Percentiles rank a stretch among this genome's conserved stretches.
These are phyloP conservation scores for Prietella phreatophila DNA, from an alignment of 2,113 vertebrate genomes.

Conservation along the genomic window DNA sequence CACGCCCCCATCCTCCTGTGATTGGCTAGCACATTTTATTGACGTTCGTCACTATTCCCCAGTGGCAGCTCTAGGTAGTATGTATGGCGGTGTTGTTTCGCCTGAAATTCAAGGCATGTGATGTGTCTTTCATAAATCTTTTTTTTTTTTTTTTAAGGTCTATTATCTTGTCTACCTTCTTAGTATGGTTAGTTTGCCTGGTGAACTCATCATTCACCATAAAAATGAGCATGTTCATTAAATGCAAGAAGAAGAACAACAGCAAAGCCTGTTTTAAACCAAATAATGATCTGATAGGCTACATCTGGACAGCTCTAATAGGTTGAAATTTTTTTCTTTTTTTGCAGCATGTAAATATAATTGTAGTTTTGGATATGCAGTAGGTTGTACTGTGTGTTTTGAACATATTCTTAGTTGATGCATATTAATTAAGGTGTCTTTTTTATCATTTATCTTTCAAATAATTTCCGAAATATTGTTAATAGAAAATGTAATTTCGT, in stretches of 20 bases:
- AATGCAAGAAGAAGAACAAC: neutral
- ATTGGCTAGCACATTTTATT: slow-evolving; percentile 11
- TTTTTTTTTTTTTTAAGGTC: neutral
- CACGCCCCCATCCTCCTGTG: neutral
- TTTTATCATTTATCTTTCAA: neutral
- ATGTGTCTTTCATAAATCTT: neutral
- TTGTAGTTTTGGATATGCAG: neutral
- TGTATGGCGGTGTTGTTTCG: no score
- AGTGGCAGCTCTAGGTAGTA: neutral
- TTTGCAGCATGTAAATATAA: neutral
- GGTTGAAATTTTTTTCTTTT: neutral
- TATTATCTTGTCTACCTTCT: neutral
- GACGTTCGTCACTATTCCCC: neutral
- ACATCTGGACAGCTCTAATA: neutral
- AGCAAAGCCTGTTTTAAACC: neutral
- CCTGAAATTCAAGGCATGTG: neutral
- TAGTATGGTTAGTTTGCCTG: neutral
- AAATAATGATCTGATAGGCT: neutral
- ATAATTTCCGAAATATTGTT: neutral
- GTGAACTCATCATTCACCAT: neutral
- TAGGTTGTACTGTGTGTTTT: neutral
- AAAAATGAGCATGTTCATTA: neutral
- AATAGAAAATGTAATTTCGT: neutral
- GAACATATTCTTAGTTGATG: neutral
- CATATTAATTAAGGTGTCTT: neutral